phyloP scores from a whole-genome alignment of 1,140 invertebrate species.

The Riptortus pedestris region DNA sequence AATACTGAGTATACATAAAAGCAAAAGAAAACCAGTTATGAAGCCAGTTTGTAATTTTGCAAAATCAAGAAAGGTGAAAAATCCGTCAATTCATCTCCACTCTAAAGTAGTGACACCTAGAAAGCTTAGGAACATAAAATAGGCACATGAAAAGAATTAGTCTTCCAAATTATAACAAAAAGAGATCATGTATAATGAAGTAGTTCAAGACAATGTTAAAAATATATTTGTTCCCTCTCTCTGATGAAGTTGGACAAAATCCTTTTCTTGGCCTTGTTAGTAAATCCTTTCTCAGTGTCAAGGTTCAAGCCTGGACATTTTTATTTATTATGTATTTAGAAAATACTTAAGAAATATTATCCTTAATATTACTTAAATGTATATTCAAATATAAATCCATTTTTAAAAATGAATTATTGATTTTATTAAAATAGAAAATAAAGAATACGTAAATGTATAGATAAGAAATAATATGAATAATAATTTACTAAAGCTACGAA shows the following conservation, averaged over 20 bases:
- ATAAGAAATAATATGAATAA: no score
- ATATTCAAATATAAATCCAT: no score
- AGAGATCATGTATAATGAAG: neutral
- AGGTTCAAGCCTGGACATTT: constrained; percentile 24
- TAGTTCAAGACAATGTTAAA: constrained; percentile 19
- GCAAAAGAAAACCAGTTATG: neutral
- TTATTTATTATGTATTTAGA: neutral
- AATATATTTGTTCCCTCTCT: constrained; percentile 2
- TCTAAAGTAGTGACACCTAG: constrained; percentile 29
- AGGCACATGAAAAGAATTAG: constrained; percentile 34
- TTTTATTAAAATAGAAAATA: no score
- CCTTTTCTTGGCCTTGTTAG: constrained; percentile 32
- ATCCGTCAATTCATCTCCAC: constrained; percentile 21
- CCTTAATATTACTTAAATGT: no score
- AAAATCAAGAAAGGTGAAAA: constrained; percentile 24
- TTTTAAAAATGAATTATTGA: no score
- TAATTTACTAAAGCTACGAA: no score
- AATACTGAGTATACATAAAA: neutral
- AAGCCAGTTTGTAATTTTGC: constrained; percentile 11
- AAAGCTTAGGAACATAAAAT: constrained; percentile 32
- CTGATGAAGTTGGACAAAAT: constrained; percentile 13
- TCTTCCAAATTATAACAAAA: neutral
- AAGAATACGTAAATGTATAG: no score
- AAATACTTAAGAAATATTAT: no score
- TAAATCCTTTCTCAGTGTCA: constrained; percentile 26